phyloP scores from a whole-genome alignment of 2,888 invertebrate species.

The Nephrotoma flavescens region DNA sequence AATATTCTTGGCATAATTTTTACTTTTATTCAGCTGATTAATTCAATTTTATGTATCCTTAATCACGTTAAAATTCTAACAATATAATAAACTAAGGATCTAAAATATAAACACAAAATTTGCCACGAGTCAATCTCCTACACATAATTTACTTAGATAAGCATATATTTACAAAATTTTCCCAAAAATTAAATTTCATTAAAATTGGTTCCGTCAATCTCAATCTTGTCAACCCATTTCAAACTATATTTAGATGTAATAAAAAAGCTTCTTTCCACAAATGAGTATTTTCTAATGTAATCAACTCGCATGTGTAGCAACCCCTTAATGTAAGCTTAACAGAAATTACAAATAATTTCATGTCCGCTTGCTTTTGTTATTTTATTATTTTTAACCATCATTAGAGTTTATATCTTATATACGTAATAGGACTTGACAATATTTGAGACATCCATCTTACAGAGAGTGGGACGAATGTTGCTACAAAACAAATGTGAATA shows the following conservation, averaged over 20 bases:
- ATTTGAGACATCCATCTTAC: no score
- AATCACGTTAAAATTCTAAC: not conserved
- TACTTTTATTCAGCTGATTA: not conserved
- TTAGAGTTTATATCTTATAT: no score
- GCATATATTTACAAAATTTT: not conserved
- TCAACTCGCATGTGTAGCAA: not conserved
- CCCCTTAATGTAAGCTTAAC: no score
- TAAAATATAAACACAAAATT: not conserved
- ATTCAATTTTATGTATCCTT: not conserved
- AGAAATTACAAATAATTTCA: no score
- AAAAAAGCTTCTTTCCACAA: not conserved
- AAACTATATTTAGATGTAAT: not conserved
- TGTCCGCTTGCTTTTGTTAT: no score
- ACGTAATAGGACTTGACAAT: no score
- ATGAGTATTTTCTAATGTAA: not conserved
- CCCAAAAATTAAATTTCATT: not conserved
- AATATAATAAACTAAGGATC: not conserved
- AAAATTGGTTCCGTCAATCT: not conserved
- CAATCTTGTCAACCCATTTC: not conserved
- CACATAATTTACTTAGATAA: not conserved
- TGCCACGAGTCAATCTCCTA: not conserved
- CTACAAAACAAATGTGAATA: no score
- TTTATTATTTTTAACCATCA: no score
- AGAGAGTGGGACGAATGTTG: no score
- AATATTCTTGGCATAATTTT: not conserved